Evolutionary conservation across 2,888 invertebrate genomes (phyloP), one percentile per base, ranked within the genome.

Genomic region (Tetragnatha montana): DNA sequence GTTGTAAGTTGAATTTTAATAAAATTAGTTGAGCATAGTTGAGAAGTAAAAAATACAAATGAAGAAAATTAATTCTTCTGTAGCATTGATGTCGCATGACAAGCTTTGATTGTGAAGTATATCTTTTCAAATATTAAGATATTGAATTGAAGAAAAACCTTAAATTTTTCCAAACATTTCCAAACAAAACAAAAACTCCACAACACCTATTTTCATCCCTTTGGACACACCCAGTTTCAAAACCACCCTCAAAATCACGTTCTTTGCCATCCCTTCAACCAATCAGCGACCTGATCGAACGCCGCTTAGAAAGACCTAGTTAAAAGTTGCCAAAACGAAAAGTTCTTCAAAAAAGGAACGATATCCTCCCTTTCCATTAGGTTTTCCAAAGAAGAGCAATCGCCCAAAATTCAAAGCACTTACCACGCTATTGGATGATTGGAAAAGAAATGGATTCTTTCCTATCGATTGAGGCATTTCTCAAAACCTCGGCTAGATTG

Each of bases 281-380:
- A 60, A 12, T 60, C 60, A 8, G 60, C 4, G 60, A 12, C 60
- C 60, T 17, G 17, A 17, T 17, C 60, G 17, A 60, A 17, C 60
- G 60, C 60, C 7, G 22, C 60, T 60, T 17, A 17, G 17, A 6
- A 76, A 51, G 60, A 82, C 51, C 60, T 35, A 82, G 82, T 82
- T 82, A 82, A 82, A 82, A 82, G 51, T 82, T 82, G 82, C 74
- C 82, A 82, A 82, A 82, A 82, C 82, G 82, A 51, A 82, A 82
- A 82, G 73, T 50, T 60, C 73, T 82, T 82, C 73, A 51, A 82
- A 71, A n/a, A 71, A n/a, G 60, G 82, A 21, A 8, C n/a, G 22
- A 35, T 74, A 50, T 76, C 82, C 82, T 51, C 82, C 82, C 82
- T 60, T 82, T 82, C 82, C 82, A 82, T 82, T 82, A 82, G 73